These are phyloP conservation scores for Myzus persicae DNA, from an alignment of 1,140 invertebrate species.

Conservation along the genomic window DNA sequence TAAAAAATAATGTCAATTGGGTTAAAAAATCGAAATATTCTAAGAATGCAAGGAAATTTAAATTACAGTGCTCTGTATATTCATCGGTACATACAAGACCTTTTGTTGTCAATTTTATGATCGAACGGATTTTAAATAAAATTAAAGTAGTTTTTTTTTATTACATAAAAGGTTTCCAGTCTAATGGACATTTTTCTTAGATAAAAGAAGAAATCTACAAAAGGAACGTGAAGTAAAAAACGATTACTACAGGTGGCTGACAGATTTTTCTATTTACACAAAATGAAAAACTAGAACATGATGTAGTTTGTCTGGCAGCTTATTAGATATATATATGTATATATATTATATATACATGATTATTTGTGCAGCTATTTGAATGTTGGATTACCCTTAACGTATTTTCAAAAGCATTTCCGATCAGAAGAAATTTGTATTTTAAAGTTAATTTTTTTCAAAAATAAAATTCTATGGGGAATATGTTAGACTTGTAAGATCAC, in stretches of 20 bases:
- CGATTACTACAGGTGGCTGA: conserved; percentile 42
- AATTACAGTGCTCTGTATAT: neutral
- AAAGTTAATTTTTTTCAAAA: neutral
- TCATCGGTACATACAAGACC: neutral
- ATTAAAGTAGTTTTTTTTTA: conserved; percentile 61
- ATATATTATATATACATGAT: neutral
- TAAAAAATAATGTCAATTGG: neutral
- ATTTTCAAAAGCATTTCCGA: neutral
- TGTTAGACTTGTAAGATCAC: neutral
- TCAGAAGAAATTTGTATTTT: neutral
- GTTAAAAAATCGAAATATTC: neutral
- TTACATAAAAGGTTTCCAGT: conserved; percentile 34
- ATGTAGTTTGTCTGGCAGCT: neutral
- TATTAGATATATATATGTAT: conserved; percentile 12
- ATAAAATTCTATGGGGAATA: neutral
- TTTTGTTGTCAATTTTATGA: conserved; percentile 30
- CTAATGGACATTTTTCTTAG: conserved; percentile 33
- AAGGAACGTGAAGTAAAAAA: conserved; percentile 21
- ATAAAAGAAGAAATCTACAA: conserved; percentile 12
- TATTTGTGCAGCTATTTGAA: neutral
- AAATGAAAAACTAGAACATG: conserved; percentile 18
- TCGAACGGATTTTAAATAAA: conserved; percentile 32
- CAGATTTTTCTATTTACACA: conserved; percentile 27
- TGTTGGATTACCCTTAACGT: neutral
- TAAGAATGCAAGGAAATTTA: neutral